phyloP scores from a whole-genome alignment of 1,140 invertebrate species.

The Pseudomyrmex pallidus region DNA sequence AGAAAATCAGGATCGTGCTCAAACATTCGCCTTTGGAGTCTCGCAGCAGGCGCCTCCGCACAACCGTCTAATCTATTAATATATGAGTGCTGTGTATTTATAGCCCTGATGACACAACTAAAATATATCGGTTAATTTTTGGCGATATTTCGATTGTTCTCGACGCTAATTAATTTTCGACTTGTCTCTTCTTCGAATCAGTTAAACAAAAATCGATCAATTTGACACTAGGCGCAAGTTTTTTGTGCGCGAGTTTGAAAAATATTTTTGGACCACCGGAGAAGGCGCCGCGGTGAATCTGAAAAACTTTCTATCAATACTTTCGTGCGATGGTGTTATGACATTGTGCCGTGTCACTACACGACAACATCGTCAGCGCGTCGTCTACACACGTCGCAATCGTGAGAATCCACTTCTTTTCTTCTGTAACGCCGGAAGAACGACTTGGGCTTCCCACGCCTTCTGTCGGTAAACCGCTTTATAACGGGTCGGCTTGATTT shows the following conservation, averaged over 20 bases:
- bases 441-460: conserved; percentile 80
- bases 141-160: too few relatives aligned
- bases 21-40: conserved; percentile 80
- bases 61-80: too few relatives aligned
- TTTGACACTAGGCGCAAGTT: too few relatives aligned
- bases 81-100: too few relatives aligned
- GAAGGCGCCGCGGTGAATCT: too few relatives aligned
- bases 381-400: conserved; percentile 75
- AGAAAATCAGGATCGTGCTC: conserved; percentile 76
- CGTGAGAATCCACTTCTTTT: conserved; percentile 81
- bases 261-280: too few relatives aligned
- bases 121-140: too few relatives aligned
- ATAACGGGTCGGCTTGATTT: conserved; percentile 81
- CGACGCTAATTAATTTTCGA: too few relatives aligned
- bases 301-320: not conserved
- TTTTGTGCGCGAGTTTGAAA: too few relatives aligned
- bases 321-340: not conserved
- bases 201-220: too few relatives aligned
- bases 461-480: conserved; percentile 76
- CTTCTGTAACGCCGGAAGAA: conserved; percentile 78
- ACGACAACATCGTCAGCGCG: conserved; percentile 59
- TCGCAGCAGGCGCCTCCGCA: conserved; percentile 79
- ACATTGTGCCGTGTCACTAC: conserved; percentile 42
- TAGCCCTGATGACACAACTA: too few relatives aligned
- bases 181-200: too few relatives aligned